Percentiles rank a stretch among this genome's conserved stretches.
phyloP scores from a whole-genome alignment of 1,140 invertebrate genomes.

The Trichonephila clavata region DNA sequence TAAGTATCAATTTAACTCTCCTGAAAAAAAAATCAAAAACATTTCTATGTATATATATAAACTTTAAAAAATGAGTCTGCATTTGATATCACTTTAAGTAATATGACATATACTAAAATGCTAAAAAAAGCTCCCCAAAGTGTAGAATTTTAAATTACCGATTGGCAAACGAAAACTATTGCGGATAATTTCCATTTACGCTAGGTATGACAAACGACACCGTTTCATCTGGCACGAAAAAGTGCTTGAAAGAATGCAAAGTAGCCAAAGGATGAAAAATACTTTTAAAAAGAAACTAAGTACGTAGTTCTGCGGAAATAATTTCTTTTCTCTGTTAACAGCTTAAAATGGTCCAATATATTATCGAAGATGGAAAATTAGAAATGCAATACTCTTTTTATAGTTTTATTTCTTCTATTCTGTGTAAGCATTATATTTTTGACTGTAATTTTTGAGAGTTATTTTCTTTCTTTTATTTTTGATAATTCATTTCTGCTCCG shows the following conservation, averaged over 20 bases:
- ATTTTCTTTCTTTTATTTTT: slow-evolving; percentile 4
- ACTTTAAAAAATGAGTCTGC: background rate
- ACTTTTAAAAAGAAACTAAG: slow-evolving; percentile 43
- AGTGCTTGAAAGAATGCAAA: slow-evolving; percentile 53
- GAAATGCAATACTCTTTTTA: slow-evolving; percentile 31
- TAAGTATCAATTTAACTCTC: background rate
- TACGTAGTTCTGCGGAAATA: slow-evolving; percentile 32
- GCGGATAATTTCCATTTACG: slow-evolving; percentile 66
- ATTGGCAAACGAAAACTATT: slow-evolving; percentile 36
- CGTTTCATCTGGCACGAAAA: slow-evolving; percentile 52
- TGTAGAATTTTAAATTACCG: slow-evolving; percentile 32
- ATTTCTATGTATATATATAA: background rate
- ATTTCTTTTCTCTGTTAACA: slow-evolving; percentile 67
- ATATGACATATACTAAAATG: background rate
- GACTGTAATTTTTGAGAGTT: background rate
- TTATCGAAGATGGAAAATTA: slow-evolving; percentile 67
- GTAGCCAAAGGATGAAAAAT: slow-evolving; percentile 63
- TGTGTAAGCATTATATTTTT: background rate
- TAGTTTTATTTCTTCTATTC: slow-evolving; percentile 16
- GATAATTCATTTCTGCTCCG: background rate
- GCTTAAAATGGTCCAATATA: slow-evolving; percentile 56
- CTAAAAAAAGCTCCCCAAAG: background rate
- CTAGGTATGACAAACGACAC: slow-evolving; percentile 61
- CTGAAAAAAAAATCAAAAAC: background rate
- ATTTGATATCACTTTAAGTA: slow-evolving; percentile 26